Conservation (phyloP, 2,797 vertebrate genomes). For the Masticophis lateralis region DNA sequence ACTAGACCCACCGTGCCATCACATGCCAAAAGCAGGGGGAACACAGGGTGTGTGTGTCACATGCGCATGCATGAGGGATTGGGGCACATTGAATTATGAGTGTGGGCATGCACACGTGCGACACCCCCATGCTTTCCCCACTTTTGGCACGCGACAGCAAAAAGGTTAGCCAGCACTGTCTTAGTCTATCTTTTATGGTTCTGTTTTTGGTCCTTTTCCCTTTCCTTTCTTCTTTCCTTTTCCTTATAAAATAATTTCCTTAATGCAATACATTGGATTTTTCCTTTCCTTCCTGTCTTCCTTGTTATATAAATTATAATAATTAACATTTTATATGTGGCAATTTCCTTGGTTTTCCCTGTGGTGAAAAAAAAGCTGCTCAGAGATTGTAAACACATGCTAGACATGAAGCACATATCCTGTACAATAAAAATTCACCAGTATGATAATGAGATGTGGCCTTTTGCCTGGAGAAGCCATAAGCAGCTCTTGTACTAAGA, state of each 20-base stretch:
- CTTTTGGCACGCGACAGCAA: too few species aligned
- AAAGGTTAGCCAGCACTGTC: too few species aligned
- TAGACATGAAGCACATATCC: conserved; percentile 6
- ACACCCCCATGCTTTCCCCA: too few species aligned
- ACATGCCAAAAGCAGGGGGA: too few species aligned
- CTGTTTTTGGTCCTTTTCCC: not conserved
- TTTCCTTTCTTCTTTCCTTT: not conserved
- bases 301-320: not conserved
- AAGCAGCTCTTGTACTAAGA: not conserved
- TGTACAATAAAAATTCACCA: not conserved
- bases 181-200: not conserved
- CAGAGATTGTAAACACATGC: not conserved
- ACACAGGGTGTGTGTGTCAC: too few species aligned
- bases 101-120: too few species aligned
- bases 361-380: not conserved
- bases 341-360: not conserved
- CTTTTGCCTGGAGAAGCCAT: not conserved
- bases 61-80: too few species aligned
- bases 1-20: too few species aligned
- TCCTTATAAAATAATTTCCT: not conserved
- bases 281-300: not conserved
- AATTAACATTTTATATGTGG: not conserved
- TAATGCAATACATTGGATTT: not conserved
- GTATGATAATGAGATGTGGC: not conserved
- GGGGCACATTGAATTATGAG: too few species aligned